Evolutionary conservation across 35 echinoderm and acorn worm species (phyloP).

Genomic region (Lytechinus pictus): DNA sequence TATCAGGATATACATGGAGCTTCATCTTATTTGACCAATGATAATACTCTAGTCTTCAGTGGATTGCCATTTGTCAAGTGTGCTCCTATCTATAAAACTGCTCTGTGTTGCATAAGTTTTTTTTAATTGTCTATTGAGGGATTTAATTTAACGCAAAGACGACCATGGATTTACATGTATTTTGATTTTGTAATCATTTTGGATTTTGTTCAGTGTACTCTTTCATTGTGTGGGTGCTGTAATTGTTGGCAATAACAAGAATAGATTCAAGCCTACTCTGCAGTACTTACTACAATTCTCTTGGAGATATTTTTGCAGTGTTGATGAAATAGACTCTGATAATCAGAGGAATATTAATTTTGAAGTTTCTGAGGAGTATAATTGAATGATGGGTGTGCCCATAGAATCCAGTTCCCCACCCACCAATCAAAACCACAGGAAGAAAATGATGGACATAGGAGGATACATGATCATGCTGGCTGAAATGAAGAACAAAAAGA

Average conservation of each 20-base stretch:
- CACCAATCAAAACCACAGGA: neutral
- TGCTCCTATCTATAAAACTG: neutral
- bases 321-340: neutral
- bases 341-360: neutral
- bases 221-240: neutral
- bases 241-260: neutral
- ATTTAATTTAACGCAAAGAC: no score
- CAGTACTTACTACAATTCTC: no score
- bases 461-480: constrained; percentile 88
- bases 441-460: constrained; percentile 74
- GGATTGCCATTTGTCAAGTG: neutral
- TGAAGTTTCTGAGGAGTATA: neutral
- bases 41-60: neutral
- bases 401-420: neutral
- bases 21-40: neutral
- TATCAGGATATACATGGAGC: neutral
- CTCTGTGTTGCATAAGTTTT: neutral
- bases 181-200: no score
- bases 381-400: neutral
- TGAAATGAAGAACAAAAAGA: constrained; percentile 68
- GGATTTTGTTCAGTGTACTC: neutral
- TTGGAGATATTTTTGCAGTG: no score
- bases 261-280: neutral
- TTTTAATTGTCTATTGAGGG: no score
- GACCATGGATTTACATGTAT: no score